phyloP scores from a whole-genome alignment of 2,113 vertebrate species.

The Myiozetetes cayanensis region DNA sequence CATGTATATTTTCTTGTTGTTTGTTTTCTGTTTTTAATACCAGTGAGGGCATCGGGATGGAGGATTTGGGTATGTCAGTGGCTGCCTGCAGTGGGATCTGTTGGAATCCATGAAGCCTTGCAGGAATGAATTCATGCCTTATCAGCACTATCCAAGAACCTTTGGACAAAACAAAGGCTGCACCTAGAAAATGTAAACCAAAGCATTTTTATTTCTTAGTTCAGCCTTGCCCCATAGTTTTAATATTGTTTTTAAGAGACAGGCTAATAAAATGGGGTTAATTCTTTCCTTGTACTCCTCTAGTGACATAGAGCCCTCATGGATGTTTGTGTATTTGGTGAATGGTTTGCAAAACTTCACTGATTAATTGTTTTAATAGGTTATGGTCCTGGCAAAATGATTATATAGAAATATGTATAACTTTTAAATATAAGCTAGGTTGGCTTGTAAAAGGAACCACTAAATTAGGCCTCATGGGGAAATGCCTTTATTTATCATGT shows the following conservation, averaged over 20 bases:
- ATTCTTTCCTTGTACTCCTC: background rate
- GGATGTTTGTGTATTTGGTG: background rate
- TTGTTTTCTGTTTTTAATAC: background rate
- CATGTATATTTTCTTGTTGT: background rate
- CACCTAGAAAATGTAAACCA: background rate
- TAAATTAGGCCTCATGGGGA: background rate
- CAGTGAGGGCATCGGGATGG: background rate
- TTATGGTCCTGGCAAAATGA: background rate
- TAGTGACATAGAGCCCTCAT: fast-evolving
- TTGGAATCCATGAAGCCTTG: background rate
- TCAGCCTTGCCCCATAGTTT: background rate
- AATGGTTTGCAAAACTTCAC: background rate
- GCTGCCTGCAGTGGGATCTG: background rate
- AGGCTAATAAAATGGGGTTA: background rate
- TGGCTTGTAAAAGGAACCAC: background rate
- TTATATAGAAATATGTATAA: fast-evolving
- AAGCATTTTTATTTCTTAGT: background rate
- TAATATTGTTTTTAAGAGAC: background rate
- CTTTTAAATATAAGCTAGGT: background rate
- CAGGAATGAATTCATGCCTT: background rate
- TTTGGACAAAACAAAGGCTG: background rate
- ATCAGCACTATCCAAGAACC: background rate
- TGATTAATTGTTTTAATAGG: background rate
- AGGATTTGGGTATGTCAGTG: background rate
- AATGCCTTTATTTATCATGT: background rate